Base-by-base conservation (phyloP, 2,888 invertebrate genomes). In the Mellilla xanthometata region DNA sequence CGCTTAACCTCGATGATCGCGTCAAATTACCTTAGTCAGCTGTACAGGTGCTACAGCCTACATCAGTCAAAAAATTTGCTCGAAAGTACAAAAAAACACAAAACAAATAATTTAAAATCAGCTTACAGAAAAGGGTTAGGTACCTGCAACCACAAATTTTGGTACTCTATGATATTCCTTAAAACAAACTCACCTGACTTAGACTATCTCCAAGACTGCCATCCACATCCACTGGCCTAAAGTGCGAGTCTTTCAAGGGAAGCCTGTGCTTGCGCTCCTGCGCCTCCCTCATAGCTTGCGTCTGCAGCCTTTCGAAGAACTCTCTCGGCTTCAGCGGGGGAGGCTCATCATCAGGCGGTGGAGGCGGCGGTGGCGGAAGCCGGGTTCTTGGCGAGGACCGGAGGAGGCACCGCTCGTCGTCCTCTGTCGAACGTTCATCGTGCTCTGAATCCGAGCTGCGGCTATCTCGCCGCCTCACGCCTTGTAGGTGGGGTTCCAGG, bases 401-500 rank as follows among this genome's bases (percentile, higher is more conserved):
- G 35, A 89, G 74, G 47, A 84, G 76, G 22, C 81, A 78, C 38
- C 85, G 72, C 65, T 89, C 88, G 61, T 89, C 86, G 62, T 88
- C 89, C 55, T 88, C 90, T 9, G 90, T 89, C 12, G 87, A 85
- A 10, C 90, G 76, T 64, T 89, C 90, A 76, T 87, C 89, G 65
- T 83, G 87, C 49, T 90, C 90, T 3, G 89, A 90, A 62, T 90
- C 90, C 3, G 83, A 88, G 73, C 87, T 81, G 55, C 84, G 62
- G 70, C 91, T 80, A 76, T 90, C 70, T 52, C 90, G 72, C 58
- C 91, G 76, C 47, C 88, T 81, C 69, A 93, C 82, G 32, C 92
- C 92, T 69, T 94, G 93, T 56, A 94, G 88, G 73, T 94, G 94
- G 24, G 94, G 94, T 75, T 95, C 94, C 68, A 94, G 90, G 77